Base-by-base conservation (phyloP, 2,888 invertebrate species). In the Lypha dubia region DNA sequence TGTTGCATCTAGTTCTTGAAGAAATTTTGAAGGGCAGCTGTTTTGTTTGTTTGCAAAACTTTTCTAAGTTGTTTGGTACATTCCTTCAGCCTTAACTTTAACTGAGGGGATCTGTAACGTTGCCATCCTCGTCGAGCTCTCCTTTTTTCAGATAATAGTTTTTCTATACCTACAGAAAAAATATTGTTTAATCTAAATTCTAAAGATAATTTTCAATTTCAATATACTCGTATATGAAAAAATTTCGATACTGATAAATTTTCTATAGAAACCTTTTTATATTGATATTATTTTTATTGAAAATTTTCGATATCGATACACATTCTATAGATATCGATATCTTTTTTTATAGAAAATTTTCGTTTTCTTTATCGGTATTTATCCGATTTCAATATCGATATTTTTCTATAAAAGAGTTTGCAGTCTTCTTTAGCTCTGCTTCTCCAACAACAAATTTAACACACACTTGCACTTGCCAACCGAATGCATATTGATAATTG, bases 401-500 rank as follows among this genome's bases (percentile, higher is more conserved):
- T 15, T 24, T 63, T 15, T 63, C 9, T 15, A 24, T 28, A 63
- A 32, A 28, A 2, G 51, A 41, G 24, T 58, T 17, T 41, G 8
- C 15, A 79, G 15, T 56, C 63, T 8, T 79, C 58, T 38, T 7
- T 4, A 17, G 1, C 1, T 13, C 63, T 67, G 41, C 6, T 15
- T 22, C 9, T 38, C 17, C 41, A 41, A 56, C 11, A 70, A n/a
- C n/a, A n/a, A n/a, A 63, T 70, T 82, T 67, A 58, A 28, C 20
- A 68, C 62, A 77, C 80, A 67, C 71, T 76, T 67, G 73, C 71
- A 84, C 77, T 81, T 63, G 62, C 62, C 63, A 70, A 60, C 24
- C 13, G 46, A 74, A 81, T 74, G 77, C 84, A 81, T 79, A 62
- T 80, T 63, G 80, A 81, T 84, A 80, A 80, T 84, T 79, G 46